These are phyloP conservation scores for Leptopilina clavipes DNA, from an alignment of 1,140 invertebrate species.

Conservation along the genomic window DNA sequence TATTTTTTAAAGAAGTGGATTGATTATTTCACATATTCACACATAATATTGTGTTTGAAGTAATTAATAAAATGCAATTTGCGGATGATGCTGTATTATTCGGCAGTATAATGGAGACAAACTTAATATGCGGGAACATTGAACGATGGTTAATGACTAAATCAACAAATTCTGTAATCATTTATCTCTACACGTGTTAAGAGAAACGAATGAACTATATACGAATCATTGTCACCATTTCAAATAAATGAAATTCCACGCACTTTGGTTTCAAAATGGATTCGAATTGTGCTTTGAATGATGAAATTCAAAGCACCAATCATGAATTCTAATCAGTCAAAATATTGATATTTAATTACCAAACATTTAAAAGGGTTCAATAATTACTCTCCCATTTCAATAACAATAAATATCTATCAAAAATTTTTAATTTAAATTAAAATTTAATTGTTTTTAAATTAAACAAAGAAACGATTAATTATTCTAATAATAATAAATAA, in stretches of 20 bases:
- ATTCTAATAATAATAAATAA: too few relatives aligned
- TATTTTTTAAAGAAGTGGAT: not conserved
- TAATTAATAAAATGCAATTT: not conserved
- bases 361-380: not conserved
- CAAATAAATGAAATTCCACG: not conserved
- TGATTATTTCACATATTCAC: not conserved
- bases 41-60: not conserved
- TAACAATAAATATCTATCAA: not conserved
- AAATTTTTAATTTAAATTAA: too few relatives aligned
- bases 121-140: slow-evolving; percentile 15
- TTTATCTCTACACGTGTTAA: not conserved
- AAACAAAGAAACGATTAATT: too few relatives aligned
- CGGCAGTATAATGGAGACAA: not conserved
- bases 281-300: not conserved
- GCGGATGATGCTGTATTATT: not conserved
- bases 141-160: slow-evolving; percentile 21
- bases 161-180: slow-evolving; percentile 21
- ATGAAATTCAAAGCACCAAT: not conserved
- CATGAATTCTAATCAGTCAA: not conserved
- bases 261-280: slow-evolving; percentile 12
- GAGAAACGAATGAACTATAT: slow-evolving; percentile 3
- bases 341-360: not conserved
- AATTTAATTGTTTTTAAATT: too few relatives aligned
- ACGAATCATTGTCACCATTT: slow-evolving; percentile 6
- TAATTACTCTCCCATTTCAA: not conserved